A percentile compares a stretch with the other conserved stretches of the same genome.
Conservation (phyloP, 2,888 invertebrate species). For the Stenichneumon culpator region DNA sequence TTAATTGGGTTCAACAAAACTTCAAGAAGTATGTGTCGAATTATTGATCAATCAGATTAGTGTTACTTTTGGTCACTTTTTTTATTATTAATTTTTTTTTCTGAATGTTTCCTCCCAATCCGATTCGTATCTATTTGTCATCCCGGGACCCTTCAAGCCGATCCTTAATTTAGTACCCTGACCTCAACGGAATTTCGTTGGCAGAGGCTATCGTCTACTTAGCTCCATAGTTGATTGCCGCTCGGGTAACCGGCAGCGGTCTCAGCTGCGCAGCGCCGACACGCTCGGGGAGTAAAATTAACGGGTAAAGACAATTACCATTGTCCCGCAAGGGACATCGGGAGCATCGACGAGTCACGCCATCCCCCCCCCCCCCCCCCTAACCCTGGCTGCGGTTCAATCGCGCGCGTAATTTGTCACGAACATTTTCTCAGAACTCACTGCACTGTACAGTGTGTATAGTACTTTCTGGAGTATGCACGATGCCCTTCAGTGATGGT, state of each 20-base stretch:
- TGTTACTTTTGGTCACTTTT: not conserved
- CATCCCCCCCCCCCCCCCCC: not conserved
- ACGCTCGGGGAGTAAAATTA: constrained; percentile 28
- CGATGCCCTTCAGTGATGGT: not conserved
- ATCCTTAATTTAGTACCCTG: constrained; percentile 33
- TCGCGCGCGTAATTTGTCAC: not conserved
- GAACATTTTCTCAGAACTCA: not conserved
- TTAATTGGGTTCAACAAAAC: not conserved
- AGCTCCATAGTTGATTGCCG: constrained; percentile 31
- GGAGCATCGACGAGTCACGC: constrained; percentile 20
- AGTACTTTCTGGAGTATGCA: not conserved
- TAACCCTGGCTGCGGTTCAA: not conserved
- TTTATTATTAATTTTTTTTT: not conserved
- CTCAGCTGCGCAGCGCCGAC: not conserved
- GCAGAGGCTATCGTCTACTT: constrained; percentile 20
- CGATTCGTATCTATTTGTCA: not conserved
- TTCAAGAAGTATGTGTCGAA: not conserved
- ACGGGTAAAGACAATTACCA: constrained; percentile 40
- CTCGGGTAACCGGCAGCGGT: not conserved
- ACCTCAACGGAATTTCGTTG: constrained; percentile 49
- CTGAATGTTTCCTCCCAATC: not conserved
- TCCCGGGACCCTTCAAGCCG: not conserved
- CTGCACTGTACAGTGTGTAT: not conserved
- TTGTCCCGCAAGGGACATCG: constrained; percentile 18
- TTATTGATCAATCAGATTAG: not conserved